Conservation (phyloP, 2,797 vertebrate species). For the Hyperoplus immaculatus region DNA sequence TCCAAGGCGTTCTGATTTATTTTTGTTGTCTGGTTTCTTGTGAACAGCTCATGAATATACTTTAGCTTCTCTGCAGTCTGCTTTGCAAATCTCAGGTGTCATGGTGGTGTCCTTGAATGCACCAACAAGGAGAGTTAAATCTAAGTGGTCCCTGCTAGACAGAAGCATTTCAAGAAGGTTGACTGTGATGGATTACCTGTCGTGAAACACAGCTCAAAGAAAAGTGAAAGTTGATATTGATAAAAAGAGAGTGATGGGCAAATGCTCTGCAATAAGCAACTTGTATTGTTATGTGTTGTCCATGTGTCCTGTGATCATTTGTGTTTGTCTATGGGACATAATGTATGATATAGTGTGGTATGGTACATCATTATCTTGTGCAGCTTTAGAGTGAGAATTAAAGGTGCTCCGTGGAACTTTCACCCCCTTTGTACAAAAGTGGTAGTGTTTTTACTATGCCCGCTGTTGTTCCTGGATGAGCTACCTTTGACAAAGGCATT, state of each 20-base stretch:
- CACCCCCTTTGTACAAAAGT: too few species aligned
- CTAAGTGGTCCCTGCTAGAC: not conserved
- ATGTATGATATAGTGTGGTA: too few species aligned
- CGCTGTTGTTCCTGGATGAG: too few species aligned
- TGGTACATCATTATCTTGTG: not conserved
- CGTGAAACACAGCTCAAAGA: not conserved
- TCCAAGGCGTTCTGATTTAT: not conserved
- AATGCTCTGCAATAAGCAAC: not conserved
- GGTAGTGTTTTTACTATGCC: too few species aligned
- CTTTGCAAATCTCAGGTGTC: slow-evolving; percentile 24
- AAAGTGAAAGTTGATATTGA: slow-evolving; percentile 1
- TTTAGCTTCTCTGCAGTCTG: slow-evolving; percentile 9
- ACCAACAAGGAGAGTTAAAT: slow-evolving; percentile 2
- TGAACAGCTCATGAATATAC: not conserved
- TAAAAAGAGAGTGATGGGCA: not conserved
- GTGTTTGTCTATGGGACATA: too few species aligned
- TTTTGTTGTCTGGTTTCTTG: not conserved
- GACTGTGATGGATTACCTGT: slow-evolving; percentile 37
- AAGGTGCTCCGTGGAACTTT: too few species aligned
- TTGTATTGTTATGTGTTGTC: not conserved
- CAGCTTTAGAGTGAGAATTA: not conserved
- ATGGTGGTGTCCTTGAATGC: slow-evolving; percentile 39
- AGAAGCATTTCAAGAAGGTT: slow-evolving; percentile 10
- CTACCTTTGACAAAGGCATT: too few species aligned
- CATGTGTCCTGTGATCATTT: not conserved